phyloP scores from a whole-genome alignment of 2,113 vertebrate genomes.

The Trichechus manatus region DNA sequence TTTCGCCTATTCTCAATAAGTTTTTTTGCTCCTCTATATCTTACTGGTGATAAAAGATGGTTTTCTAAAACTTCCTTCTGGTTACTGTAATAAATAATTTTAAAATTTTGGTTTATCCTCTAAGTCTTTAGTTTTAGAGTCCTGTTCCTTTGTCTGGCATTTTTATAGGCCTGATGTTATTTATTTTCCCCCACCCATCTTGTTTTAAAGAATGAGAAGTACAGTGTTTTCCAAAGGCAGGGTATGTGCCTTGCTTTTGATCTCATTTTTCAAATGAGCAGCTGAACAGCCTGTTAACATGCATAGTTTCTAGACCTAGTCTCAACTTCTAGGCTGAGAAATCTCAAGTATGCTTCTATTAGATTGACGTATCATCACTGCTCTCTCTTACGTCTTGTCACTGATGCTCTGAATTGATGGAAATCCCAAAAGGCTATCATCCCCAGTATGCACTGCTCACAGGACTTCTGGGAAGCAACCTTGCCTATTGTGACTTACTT shows the following conservation, averaged over 20 bases:
- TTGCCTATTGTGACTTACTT: background rate
- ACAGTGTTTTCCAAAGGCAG: background rate
- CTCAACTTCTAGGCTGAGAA: background rate
- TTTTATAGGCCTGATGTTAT: background rate
- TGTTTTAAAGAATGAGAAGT: background rate
- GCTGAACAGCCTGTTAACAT: background rate
- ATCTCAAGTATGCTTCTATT: background rate
- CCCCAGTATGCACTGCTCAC: background rate
- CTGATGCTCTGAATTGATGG: background rate
- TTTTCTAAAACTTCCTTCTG: slow-evolving; percentile 39
- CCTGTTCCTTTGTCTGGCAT: background rate
- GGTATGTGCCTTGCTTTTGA: background rate
- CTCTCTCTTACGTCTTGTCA: background rate
- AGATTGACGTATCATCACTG: background rate
- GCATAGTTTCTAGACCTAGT: background rate
- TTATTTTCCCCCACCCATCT: background rate
- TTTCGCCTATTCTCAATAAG: background rate
- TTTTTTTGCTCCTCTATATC: background rate
- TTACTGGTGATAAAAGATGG: background rate
- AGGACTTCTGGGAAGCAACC: background rate
- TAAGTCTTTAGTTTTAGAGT: background rate
- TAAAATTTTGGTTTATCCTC: background rate
- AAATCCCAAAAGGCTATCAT: background rate
- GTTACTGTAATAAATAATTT: background rate
- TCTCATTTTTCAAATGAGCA: background rate